Percentiles rank a stretch among this genome's conserved stretches.
Conservation (phyloP, 2,888 invertebrate genomes). For the Eurois occulta region DNA sequence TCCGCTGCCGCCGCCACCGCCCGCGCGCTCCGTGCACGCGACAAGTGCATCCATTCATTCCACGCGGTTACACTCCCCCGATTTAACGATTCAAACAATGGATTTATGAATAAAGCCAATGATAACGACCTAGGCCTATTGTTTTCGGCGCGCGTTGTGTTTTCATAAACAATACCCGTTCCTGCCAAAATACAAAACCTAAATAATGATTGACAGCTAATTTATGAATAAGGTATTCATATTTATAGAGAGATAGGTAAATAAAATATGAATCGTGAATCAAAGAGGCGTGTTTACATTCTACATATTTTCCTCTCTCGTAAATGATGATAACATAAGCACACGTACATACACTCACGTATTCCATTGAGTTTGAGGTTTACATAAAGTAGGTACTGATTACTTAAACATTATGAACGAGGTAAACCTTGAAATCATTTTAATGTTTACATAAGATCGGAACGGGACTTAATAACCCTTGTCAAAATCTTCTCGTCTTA, state of each 20-base stretch:
- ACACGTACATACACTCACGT: constrained; percentile 50
- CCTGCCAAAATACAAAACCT: constrained; percentile 23
- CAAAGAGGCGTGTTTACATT: constrained; percentile 32
- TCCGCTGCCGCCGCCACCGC: constrained; percentile 20
- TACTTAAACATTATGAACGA: constrained; percentile 26
- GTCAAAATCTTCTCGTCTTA: constrained; percentile 36
- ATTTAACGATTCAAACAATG: constrained; percentile 73
- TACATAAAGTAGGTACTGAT: constrained; percentile 16
- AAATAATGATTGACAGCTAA: constrained; percentile 32
- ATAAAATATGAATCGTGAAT: constrained; percentile 29
- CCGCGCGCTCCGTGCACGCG: constrained; percentile 67
- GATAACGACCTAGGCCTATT: constrained; percentile 66
- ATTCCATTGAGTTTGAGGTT: constrained; percentile 20
- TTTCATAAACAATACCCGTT: constrained; percentile 54
- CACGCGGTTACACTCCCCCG: constrained; percentile 67
- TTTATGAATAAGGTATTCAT: constrained; percentile 32
- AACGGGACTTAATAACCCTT: constrained; percentile 24
- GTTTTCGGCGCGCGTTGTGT: constrained; percentile 62
- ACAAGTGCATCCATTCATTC: constrained; percentile 85
- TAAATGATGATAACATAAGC: constrained; percentile 22
- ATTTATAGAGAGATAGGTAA: constrained; percentile 8
- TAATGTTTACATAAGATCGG: constrained; percentile 20
- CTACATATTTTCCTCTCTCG: constrained; percentile 41
- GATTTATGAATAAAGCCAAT: constrained; percentile 68
- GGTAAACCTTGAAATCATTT: constrained; percentile 34